phyloP scores from a whole-genome alignment of 2,888 invertebrate species.

The Idaea straminata region DNA sequence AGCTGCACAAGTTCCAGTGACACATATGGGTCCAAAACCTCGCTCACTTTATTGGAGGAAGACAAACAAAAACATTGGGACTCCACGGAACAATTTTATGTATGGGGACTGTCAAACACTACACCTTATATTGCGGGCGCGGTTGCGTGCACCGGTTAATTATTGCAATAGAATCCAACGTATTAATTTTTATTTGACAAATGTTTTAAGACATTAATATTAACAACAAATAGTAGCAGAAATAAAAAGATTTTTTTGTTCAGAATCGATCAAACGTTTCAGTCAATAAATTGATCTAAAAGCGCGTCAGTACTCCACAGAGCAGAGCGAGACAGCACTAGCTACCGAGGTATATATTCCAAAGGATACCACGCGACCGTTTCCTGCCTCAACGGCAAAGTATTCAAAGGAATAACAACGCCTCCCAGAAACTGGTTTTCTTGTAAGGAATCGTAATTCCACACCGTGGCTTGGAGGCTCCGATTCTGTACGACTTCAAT shows the following conservation, averaged over 20 bases:
- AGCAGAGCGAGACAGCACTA: conserved; percentile 56
- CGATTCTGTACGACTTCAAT: conserved; percentile 87
- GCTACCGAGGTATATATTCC: conserved; percentile 75
- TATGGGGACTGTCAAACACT: no score
- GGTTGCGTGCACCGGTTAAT: no score
- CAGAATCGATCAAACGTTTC: background rate
- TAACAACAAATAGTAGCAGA: background rate
- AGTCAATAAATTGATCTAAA: conserved; percentile 27
- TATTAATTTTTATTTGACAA: no score
- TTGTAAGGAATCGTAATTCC: conserved; percentile 96
- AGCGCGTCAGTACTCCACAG: conserved; percentile 49
- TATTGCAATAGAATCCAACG: no score
- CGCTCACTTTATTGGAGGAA: no score
- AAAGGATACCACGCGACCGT: conserved; percentile 93
- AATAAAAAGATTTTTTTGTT: conserved; percentile 3
- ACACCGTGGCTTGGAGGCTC: conserved; percentile 94
- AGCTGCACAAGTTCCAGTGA: no score
- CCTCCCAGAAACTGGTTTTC: conserved; percentile 97
- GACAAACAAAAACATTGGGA: no score
- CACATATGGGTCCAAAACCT: no score
- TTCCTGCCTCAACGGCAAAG: conserved; percentile 88
- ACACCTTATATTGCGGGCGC: no score
- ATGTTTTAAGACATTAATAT: no score
- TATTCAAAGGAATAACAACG: conserved; percentile 88
- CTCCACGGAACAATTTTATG: no score